Evolutionary conservation across 2,113 vertebrate genomes (phyloP), one percentile per base, ranked within the genome.

Genomic region (Neotoma lepida): DNA sequence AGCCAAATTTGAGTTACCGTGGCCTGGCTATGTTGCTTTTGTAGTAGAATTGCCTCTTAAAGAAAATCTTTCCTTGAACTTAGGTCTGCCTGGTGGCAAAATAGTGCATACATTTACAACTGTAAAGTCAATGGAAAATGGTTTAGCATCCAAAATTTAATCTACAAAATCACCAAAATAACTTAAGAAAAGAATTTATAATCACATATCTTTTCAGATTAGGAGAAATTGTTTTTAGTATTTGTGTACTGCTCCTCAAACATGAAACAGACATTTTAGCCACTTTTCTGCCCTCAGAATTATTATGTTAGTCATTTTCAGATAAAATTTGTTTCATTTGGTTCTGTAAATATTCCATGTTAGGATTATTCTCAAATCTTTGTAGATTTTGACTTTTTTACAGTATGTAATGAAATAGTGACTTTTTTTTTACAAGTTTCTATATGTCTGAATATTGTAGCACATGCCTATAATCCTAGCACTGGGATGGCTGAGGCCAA

Each of bases 331-430:
- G 33, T 46, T 88, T 76, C 4, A 54, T 82, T 78, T 95, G 30
- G 28, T 94, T 86, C 6, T 91, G 2, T 89, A 49, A n/a, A 35
- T 81, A n/a, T 86, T 81, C 44, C 66, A 56, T 70, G 92, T 92
- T 88, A 81, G 28, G 7, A 5, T 58, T 95, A 85, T 12, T 18
- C 15, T 17, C 46, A 54, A 93, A 9, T 44, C 13, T 26, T 91
- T 87, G 14, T 54, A 81, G 35, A 89, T 81, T 86, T 88, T 39
- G 93, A 20, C 56, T 91, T 89, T 71, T 89, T 56, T 49, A 70
- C 84, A 68, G 6, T 73, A 24, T 68, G n/a, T 70, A 35, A 74
- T 51, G 76, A 33, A 49, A 77, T 33, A 33, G 28, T 51, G 51
- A 9, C 17, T 4, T 78, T 49, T 26, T 17, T 77, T 77, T 77